These are phyloP conservation scores for Natrix natrix DNA, from an alignment of 2,797 vertebrate genomes.

Conservation along the genomic window DNA sequence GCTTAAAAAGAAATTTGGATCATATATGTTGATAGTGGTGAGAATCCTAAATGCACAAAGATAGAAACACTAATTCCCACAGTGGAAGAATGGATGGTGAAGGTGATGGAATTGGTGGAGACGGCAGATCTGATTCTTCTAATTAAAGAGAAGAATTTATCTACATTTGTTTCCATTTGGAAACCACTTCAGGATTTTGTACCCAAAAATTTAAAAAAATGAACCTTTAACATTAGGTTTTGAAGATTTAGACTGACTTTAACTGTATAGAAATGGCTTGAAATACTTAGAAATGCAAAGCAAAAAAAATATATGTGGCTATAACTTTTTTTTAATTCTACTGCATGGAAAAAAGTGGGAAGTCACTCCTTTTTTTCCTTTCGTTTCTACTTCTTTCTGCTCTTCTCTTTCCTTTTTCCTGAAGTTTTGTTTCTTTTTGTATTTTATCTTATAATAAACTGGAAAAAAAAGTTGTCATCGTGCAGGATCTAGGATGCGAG, in stretches of 20 bases:
- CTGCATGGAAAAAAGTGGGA: background rate
- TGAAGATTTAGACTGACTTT: background rate
- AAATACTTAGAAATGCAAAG: background rate
- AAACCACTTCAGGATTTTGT: background rate
- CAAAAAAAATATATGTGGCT: too few relatives aligned
- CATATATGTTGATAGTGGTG: background rate
- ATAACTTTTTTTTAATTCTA: background rate
- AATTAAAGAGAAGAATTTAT: background rate
- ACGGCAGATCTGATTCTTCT: background rate
- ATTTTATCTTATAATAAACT: background rate
- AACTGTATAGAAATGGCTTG: background rate
- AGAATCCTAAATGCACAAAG: background rate
- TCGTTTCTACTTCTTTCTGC: background rate
- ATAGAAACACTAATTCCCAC: background rate
- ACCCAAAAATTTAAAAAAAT: background rate
- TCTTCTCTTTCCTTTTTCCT: background rate
- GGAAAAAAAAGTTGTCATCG: background rate
- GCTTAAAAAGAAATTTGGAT: background rate
- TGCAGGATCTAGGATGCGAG: background rate
- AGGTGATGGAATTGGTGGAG: background rate
- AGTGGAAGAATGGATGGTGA: background rate
- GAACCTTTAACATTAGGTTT: background rate
- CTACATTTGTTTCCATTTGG: background rate
- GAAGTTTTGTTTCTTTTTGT: background rate
- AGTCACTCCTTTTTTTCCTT: background rate